These are phyloP conservation scores for Latrodectus elegans DNA, from an alignment of 2,888 invertebrate species.

Conservation along the genomic window DNA sequence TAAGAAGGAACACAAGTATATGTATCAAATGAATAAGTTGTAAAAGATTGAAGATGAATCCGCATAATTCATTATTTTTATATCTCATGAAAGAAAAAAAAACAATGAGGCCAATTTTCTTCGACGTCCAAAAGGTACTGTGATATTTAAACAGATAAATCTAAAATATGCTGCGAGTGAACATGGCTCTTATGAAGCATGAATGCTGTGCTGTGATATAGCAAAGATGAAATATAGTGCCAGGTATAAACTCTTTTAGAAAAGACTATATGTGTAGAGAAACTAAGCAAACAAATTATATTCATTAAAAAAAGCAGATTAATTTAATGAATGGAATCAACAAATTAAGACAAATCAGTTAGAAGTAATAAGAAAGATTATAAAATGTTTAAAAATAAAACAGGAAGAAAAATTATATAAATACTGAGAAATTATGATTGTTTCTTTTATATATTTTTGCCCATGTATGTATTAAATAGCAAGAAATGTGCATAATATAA, in stretches of 20 bases:
- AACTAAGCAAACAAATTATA: too few relatives aligned
- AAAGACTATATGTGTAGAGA: too few relatives aligned
- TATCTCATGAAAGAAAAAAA: neutral
- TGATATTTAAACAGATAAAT: slow-evolving; percentile 39
- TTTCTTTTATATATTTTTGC: too few relatives aligned
- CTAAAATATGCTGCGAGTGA: slow-evolving; percentile 25
- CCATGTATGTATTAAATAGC: too few relatives aligned
- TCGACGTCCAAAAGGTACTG: slow-evolving; percentile 29
- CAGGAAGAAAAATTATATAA: too few relatives aligned
- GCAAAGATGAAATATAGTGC: slow-evolving; percentile 47
- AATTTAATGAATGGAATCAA: slow-evolving; percentile 15
- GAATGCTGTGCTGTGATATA: slow-evolving; percentile 62
- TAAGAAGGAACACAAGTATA: neutral
- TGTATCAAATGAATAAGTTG: neutral
- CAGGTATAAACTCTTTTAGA: slow-evolving; percentile 16
- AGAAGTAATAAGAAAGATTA: neutral
- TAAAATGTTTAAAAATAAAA: too few relatives aligned
- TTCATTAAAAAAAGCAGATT: too few relatives aligned
- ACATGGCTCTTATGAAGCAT: slow-evolving; percentile 31
- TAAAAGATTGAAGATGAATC: neutral
- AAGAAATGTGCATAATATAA: too few relatives aligned
- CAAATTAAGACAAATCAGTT: slow-evolving; percentile 63
- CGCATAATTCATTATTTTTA: neutral
- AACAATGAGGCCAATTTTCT: too few relatives aligned
- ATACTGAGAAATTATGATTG: too few relatives aligned